Evolutionary conservation across 2,797 vertebrate species (phyloP).

Genomic region (Melanotaenia boesemani): DNA sequence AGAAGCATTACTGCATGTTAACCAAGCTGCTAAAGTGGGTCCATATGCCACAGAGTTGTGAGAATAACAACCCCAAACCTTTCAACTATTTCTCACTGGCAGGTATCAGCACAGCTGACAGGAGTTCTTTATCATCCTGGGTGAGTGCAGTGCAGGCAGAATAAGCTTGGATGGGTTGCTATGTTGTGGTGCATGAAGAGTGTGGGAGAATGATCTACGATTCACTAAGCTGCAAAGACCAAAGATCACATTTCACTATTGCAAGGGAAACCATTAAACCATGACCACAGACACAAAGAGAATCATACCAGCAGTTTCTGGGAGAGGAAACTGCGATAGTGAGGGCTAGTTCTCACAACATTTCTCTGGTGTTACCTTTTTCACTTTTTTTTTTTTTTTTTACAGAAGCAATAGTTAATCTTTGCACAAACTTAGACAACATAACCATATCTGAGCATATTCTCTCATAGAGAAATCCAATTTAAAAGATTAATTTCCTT

Average conservation of each 20-base stretch:
- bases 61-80: slow-evolving; percentile 56
- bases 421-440: background rate
- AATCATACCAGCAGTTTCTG: slow-evolving; percentile 67
- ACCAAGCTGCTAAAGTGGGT: slow-evolving; percentile 36
- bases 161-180: slow-evolving; percentile 40
- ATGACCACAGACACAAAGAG: slow-evolving; percentile 76
- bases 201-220: slow-evolving; percentile 77
- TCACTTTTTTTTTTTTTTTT: slow-evolving; percentile 29
- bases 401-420: background rate
- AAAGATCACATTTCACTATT: slow-evolving; percentile 79
- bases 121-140: slow-evolving; percentile 41
- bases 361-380: slow-evolving; percentile 43
- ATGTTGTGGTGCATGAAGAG: slow-evolving; percentile 48
- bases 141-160: slow-evolving; percentile 34
- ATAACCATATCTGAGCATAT: background rate
- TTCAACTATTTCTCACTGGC: slow-evolving; percentile 50
- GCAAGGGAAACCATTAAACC: slow-evolving; percentile 78
- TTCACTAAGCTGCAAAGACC: slow-evolving; percentile 69
- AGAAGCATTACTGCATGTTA: slow-evolving; percentile 32
- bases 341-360: slow-evolving; percentile 58
- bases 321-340: slow-evolving; percentile 51
- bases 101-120: slow-evolving; percentile 52
- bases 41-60: slow-evolving; percentile 48
- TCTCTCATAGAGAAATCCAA: background rate
- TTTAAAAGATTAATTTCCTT: background rate